A percentile compares a stretch with the other conserved stretches of the same genome.
phyloP scores from a whole-genome alignment of 2,113 vertebrate genomes.

The Proterorhinus semilunaris region DNA sequence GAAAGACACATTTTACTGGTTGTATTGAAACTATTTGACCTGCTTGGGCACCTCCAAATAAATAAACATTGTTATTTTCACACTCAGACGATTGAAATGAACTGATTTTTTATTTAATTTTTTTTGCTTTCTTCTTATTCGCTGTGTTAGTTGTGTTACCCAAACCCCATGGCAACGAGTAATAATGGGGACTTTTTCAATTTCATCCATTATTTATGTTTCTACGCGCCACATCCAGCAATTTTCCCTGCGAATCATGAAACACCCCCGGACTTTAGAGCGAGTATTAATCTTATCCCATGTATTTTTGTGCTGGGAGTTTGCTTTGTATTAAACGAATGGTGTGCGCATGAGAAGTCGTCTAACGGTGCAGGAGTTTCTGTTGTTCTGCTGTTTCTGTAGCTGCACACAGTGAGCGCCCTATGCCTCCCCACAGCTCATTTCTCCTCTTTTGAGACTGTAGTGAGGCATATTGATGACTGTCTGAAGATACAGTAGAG shows the following conservation, averaged over 20 bases:
- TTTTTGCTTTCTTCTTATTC: neutral
- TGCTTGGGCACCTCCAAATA: slow-evolving; percentile 1
- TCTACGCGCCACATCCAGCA: neutral
- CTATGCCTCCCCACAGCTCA: slow-evolving; percentile 28
- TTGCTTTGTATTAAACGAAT: slow-evolving; percentile 13
- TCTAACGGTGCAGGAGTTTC: neutral
- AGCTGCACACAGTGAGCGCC: slow-evolving; percentile 13
- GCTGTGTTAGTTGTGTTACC: neutral
- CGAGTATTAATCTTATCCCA: neutral
- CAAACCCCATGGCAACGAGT: slow-evolving; percentile 1
- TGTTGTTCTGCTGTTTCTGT: slow-evolving; percentile 28
- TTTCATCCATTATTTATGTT: slow-evolving; percentile 11
- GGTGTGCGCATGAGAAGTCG: neutral
- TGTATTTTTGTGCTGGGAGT: slow-evolving; percentile 11
- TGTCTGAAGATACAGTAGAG: slow-evolving; percentile 19
- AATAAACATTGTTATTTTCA: neutral
- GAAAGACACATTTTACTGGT: slow-evolving; percentile 3
- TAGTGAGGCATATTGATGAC: slow-evolving; percentile 42
- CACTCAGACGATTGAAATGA: neutral
- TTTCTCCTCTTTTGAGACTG: slow-evolving; percentile 34
- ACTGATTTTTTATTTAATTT: neutral
- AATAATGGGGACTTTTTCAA: slow-evolving; percentile 3
- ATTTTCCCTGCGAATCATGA: neutral
- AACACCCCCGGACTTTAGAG: slow-evolving; percentile 1
- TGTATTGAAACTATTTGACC: slow-evolving; percentile 2